Percentiles rank a stretch among this genome's conserved stretches.
Conservation (phyloP, 2,888 invertebrate genomes). For the Andrena fulva region DNA sequence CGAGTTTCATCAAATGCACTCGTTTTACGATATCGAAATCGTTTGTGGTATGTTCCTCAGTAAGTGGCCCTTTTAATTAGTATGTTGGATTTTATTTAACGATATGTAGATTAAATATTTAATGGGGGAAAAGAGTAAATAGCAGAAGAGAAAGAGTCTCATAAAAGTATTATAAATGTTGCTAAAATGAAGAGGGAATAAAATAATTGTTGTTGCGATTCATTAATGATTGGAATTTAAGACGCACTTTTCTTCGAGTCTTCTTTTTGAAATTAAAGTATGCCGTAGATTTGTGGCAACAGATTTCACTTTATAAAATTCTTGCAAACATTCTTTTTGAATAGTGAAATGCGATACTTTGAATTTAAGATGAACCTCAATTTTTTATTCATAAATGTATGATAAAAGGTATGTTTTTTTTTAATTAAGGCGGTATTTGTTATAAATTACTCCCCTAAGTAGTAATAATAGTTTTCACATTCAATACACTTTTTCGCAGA, state of each 20-base stretch:
- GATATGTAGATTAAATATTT: too few species aligned
- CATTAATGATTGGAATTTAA: background rate
- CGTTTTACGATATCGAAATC: background rate
- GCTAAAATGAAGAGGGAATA: too few species aligned
- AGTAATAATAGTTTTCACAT: background rate
- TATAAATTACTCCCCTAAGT: too few species aligned
- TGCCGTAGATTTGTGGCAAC: background rate
- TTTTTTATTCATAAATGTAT: background rate
- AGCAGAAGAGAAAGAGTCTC: too few species aligned
- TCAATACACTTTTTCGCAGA: background rate
- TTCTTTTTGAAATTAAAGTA: too few species aligned
- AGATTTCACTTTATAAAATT: background rate
- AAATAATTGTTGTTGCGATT: too few species aligned
- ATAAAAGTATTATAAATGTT: too few species aligned
- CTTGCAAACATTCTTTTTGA: background rate
- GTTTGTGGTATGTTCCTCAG: background rate
- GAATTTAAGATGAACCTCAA: background rate
- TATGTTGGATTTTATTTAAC: background rate
- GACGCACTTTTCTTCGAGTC: background rate
- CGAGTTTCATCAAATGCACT: background rate
- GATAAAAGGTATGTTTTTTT: too few species aligned
- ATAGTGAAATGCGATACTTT: background rate
- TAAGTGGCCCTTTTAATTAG: background rate
- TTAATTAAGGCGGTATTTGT: too few species aligned
- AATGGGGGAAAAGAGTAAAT: too few species aligned